phyloP scores from a whole-genome alignment of 1,140 invertebrate species.

The Cecropterus lyciades region DNA sequence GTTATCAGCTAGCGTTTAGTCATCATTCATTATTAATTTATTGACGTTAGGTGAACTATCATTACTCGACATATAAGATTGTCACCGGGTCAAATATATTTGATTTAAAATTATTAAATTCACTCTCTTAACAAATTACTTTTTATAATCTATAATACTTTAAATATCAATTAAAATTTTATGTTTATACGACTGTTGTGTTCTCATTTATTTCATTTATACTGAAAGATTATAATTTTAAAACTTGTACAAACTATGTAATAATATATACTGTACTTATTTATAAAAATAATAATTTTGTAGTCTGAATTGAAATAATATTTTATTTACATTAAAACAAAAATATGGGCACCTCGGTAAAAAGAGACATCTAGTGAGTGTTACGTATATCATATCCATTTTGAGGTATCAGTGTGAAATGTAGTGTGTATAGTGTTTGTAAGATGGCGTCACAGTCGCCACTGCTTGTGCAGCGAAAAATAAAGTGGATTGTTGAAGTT shows the following conservation, averaged over 20 bases:
- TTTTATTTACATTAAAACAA: background rate
- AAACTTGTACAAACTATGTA: too few relatives aligned
- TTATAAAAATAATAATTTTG: background rate
- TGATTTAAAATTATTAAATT: too few relatives aligned
- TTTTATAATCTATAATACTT: too few relatives aligned
- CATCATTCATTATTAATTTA: constrained; percentile 19
- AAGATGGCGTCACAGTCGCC: constrained; percentile 62
- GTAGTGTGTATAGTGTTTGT: constrained; percentile 33
- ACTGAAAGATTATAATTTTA: too few relatives aligned
- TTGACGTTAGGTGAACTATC: constrained; percentile 13
- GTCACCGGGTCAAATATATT: background rate
- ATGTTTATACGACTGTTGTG: too few relatives aligned
- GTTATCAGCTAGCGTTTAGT: constrained; percentile 14
- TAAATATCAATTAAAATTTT: too few relatives aligned
- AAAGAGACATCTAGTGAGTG: constrained; percentile 45
- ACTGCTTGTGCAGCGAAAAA: constrained; percentile 60
- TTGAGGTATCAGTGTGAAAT: constrained; percentile 15
- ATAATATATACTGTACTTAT: too few relatives aligned
- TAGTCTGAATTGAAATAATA: background rate
- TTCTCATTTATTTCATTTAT: too few relatives aligned
- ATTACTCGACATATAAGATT: background rate
- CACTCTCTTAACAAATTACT: too few relatives aligned
- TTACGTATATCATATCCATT: background rate
- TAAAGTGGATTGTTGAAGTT: constrained; percentile 84
- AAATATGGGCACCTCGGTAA: constrained; percentile 8